Evolutionary conservation across 2,888 invertebrate genomes (phyloP), one percentile per base, ranked within the genome.

Genomic region (Tillus elongatus): DNA sequence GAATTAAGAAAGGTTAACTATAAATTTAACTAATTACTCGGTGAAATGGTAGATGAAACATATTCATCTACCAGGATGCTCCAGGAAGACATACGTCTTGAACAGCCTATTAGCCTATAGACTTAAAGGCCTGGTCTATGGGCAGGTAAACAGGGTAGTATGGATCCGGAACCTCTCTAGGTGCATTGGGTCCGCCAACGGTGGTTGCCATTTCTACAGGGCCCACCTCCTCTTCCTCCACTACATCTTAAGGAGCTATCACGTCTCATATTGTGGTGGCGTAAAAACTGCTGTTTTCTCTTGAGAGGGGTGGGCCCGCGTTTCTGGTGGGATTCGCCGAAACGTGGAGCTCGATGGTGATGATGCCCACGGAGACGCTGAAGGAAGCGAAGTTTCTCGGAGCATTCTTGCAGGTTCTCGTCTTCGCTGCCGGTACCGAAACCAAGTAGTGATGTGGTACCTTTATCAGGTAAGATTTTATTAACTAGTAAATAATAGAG

Each of bases 41-140:
- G 79, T 76, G 67, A 81, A 82, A 68, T 86, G 85, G 68, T 86
- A 86, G 54, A 82, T 65, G 69, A 87, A 84, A 64, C 86, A 87
- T 53, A 82, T 71, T 84, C 84, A 85, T 40, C 85, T 85, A 13
- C 75, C 79, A 1, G 86, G 86, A 59, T 86, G 74, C 60, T 86
- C 86, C 50, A 87, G 71, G 64, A 86, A 87, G 57, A 85, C 82
- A 66, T 87, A 87, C 39, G 85, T 81, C 82, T 63, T 85, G 82
- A 54, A 78, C 74, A 11, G 81, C 80, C 56, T 76, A 78, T 53
- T 77, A 71, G 57, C 78, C 78, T 62, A 78, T 78, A 43, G 77
- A 74, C 59, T 77, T 77, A 62, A 76, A 78, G 29, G 75, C 77
- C 58, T 77, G 77, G 63, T 78, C 77, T 50, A 78, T 78, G 41